phyloP scores from a whole-genome alignment of 2,797 vertebrate species.

The Anisognathus igniventris region DNA sequence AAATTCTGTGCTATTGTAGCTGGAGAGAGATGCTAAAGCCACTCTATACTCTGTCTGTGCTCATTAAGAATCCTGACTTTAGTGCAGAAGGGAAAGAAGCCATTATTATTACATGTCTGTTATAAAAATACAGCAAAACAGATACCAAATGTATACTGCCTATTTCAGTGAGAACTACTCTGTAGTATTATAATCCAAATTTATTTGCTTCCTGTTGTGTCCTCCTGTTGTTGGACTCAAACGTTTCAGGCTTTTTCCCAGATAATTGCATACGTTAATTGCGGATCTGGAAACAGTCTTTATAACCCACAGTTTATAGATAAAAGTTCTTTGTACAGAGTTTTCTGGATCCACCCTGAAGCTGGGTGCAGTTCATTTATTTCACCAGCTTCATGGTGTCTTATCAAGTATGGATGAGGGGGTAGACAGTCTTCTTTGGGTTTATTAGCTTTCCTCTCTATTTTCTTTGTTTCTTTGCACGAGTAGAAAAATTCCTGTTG shows the following conservation, averaged over 20 bases:
- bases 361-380: neutral
- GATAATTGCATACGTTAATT: accelerated
- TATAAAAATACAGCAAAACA: neutral
- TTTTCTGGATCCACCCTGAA: neutral
- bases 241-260: neutral
- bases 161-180: neutral
- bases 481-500: neutral
- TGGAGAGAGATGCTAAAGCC: neutral
- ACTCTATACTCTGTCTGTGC: neutral
- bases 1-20: neutral
- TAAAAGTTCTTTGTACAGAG: neutral
- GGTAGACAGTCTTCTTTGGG: neutral
- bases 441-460: neutral
- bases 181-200: neutral
- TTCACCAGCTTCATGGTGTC: neutral
- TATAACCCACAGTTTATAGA: neutral
- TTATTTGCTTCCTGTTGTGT: neutral
- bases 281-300: neutral
- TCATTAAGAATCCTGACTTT: neutral
- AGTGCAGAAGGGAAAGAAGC: neutral
- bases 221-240: neutral
- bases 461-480: neutral
- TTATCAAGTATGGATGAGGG: neutral
- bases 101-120: neutral
- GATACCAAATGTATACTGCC: neutral